These are phyloP conservation scores for Pocota personata DNA, from an alignment of 2,888 invertebrate species.

Conservation along the genomic window DNA sequence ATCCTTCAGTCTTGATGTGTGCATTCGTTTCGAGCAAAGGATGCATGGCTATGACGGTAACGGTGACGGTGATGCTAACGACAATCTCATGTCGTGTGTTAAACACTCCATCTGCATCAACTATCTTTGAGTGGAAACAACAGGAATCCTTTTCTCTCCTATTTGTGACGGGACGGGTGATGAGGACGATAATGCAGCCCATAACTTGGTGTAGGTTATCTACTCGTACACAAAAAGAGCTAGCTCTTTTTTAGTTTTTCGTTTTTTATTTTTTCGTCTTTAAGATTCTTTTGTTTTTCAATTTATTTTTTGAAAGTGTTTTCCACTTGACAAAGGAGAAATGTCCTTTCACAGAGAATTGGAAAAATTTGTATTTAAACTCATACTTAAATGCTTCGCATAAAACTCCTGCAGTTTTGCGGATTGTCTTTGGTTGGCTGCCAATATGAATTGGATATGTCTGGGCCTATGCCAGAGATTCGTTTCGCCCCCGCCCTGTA, in stretches of 20 bases:
- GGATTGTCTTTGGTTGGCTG: constrained; percentile 72
- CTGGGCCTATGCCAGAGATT: constrained; percentile 63
- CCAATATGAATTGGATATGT: constrained; percentile 69
- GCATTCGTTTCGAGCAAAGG: constrained; percentile 37
- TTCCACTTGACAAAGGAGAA: constrained; percentile 62
- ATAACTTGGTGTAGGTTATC: constrained; percentile 42
- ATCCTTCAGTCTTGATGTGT: constrained; percentile 16
- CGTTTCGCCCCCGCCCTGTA: background rate
- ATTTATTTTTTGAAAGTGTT: constrained; percentile 70
- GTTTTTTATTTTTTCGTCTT: constrained; percentile 33
- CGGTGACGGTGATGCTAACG: constrained; percentile 33
- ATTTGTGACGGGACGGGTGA: constrained; percentile 12
- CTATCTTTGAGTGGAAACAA: constrained; percentile 56
- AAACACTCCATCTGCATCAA: constrained; percentile 70
- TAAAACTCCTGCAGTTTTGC: constrained; percentile 61
- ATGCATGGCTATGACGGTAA: constrained; percentile 2
- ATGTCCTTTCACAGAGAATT: constrained; percentile 57
- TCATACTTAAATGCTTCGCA: constrained; percentile 42
- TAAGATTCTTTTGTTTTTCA: constrained; percentile 68
- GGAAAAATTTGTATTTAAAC: constrained; percentile 44
- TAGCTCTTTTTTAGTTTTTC: constrained; percentile 13
- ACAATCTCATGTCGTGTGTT: constrained; percentile 62
- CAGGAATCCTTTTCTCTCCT: constrained; percentile 21
- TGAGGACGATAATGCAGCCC: constrained; percentile 34
- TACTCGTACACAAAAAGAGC: constrained; percentile 32